Evolutionary conservation across 2,797 vertebrate species (phyloP).

Genomic region (Rhyacichthys aspro): DNA sequence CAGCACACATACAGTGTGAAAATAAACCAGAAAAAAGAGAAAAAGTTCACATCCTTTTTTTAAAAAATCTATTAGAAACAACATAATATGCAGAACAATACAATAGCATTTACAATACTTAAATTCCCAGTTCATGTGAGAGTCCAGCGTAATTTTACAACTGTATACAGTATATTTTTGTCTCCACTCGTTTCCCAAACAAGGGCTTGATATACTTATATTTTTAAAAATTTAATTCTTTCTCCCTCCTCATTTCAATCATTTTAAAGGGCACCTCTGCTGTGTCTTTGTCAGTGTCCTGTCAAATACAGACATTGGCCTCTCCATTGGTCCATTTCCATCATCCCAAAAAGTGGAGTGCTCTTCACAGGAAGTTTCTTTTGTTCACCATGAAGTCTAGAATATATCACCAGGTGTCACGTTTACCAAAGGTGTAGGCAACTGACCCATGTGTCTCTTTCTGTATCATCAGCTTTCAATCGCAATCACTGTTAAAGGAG

Average conservation of each 20-base stretch:
- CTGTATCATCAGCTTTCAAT: conserved; percentile 65
- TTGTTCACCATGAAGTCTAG: conserved; percentile 67
- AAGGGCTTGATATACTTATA: conserved; percentile 87
- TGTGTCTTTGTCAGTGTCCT: conserved; percentile 85
- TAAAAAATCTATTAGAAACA: conserved; percentile 99
- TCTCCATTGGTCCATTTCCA: conserved; percentile 89
- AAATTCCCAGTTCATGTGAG: conserved; percentile 95
- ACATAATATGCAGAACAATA: conserved; percentile 99
- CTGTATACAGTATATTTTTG: conserved; percentile 93
- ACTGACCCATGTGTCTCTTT: conserved; percentile 63
- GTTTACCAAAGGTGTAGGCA: conserved; percentile 69
- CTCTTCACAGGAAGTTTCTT: conserved; percentile 84
- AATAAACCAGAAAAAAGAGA: conserved; percentile 79
- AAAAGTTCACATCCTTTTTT: conserved; percentile 98
- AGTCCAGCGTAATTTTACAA: conserved; percentile 95
- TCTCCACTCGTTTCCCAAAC: conserved; percentile 80
- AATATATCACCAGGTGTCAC: conserved; percentile 79
- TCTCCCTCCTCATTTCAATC: conserved; percentile 66
- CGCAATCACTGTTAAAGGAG: conserved; percentile 67
- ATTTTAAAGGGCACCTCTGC: conserved; percentile 87
- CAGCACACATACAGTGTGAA: conserved; percentile 98
- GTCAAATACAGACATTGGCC: conserved; percentile 86
- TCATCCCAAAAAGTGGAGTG: conserved; percentile 83
- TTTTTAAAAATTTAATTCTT: conserved; percentile 69
- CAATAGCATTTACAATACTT: conserved; percentile 99